A percentile compares a stretch with the other conserved stretches of the same genome.
Conservation (phyloP, 2,888 invertebrate species). For the Meiosimyza decipiens region DNA sequence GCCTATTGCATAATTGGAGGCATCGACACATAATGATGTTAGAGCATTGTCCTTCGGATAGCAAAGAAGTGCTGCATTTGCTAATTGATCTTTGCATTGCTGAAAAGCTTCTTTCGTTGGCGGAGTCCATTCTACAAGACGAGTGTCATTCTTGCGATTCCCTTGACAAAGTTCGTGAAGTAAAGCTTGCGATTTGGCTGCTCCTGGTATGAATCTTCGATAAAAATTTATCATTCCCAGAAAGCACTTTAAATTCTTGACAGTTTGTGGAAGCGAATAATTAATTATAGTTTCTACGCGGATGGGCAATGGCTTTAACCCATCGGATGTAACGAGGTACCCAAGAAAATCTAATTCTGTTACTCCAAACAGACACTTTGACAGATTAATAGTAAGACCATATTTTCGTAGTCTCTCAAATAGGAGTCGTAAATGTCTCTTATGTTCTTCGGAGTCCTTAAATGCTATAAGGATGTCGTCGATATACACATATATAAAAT, state of each 20-base stretch:
- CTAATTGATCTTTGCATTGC: no score
- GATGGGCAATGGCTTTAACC: neutral
- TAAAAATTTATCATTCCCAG: neutral
- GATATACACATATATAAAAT: conserved; percentile 7
- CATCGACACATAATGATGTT: no score
- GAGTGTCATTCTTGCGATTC: no score
- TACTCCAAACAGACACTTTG: no score
- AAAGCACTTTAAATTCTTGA: neutral
- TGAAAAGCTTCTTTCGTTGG: no score
- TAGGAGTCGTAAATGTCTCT: conserved; percentile 1
- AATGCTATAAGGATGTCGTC: neutral
- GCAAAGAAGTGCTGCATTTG: no score
- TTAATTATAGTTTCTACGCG: neutral
- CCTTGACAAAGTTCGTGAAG: no score
- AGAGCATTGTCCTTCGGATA: no score
- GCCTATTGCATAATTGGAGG: neutral
- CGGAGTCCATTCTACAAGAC: no score
- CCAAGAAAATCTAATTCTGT: no score
- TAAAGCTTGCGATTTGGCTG: conserved; percentile 1
- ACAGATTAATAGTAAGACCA: conserved; percentile 1
- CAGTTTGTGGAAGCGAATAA: neutral
- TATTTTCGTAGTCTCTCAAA: conserved; percentile 5
- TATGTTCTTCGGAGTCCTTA: neutral
- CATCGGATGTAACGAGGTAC: no score
- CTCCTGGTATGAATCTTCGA: neutral